Base-by-base conservation (phyloP, 2,888 invertebrate genomes). In the Chymomyza procnemis region DNA sequence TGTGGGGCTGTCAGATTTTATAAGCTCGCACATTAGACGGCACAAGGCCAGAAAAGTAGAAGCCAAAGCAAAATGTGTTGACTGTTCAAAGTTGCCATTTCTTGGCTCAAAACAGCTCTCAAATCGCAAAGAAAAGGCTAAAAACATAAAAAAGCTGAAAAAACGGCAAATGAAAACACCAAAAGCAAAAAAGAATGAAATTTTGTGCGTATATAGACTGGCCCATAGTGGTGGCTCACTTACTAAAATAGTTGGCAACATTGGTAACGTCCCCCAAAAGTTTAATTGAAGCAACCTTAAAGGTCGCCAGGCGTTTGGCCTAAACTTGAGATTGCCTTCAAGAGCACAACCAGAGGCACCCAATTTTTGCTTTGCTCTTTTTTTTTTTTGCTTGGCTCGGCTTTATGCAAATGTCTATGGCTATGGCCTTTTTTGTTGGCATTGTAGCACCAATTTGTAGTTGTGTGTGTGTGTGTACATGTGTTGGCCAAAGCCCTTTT, bases 251-350 rank as follows among this genome's bases (percentile, higher is more conserved):
- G 67, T 61, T 65, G 63, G 26, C 57, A 64, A 65, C 61, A n/a
- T n/a, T 73, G 70, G 57, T 46, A 48, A 34, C 62, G 67, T n/a
- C 6, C 54, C 21, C 62, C 63, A 75, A 72, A 78, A 78, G 75
- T 83, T 84, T 83, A 86, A 83, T 83, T 83, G 82, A 79, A 75
- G 70, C 69, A 71, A 76, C 85, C 87, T 82, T 86, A 73, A 83
- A 86, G 85, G 73, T 70, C 26, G 57, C 30, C 68, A 63, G 58
- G 12, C 55, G 4, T 12, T 55, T 73, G 60, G 61, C 55, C 59
- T 74, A 72, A 21, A n/a, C 55, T 22, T 14, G 14, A 22, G 54
- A n/a, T 54, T 19, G 21, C 19, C 54, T 54, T 21, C 1, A 14
- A 54, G 34, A 41, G 34, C 34, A 74, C 76, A n/a, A n/a, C 30